phyloP scores from a whole-genome alignment of 2,888 invertebrate species.

The Margaritifera margaritifera region DNA sequence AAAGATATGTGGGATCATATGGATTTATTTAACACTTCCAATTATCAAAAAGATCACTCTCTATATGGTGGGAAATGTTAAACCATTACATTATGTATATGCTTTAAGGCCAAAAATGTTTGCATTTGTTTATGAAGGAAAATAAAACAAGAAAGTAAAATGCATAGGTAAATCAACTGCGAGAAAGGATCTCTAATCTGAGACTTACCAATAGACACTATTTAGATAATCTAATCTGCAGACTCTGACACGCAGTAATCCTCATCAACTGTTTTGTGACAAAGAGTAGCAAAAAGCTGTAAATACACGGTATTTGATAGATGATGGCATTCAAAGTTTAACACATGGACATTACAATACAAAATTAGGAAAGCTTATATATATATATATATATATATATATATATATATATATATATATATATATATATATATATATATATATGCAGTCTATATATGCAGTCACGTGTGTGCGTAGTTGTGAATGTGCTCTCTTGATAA shows the following conservation, averaged over 20 bases:
- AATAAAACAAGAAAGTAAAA: conserved; percentile 20
- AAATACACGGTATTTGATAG: conserved; percentile 15
- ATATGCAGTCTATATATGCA: too few species aligned
- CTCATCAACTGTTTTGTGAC: conserved; percentile 25
- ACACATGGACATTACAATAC: conserved; percentile 22
- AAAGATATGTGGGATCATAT: conserved; percentile 18
- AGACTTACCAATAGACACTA: too few species aligned
- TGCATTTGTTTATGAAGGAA: conserved; percentile 13
- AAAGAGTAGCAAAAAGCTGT: conserved; percentile 20
- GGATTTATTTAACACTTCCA: conserved; percentile 23
- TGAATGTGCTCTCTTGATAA: too few species aligned
- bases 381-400: too few species aligned
- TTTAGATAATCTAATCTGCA: too few species aligned
- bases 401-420: too few species aligned
- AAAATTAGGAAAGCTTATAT: not conserved
- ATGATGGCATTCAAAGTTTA: conserved; percentile 15
- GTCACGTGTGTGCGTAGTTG: too few species aligned
- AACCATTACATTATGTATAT: conserved; percentile 20
- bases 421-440: too few species aligned
- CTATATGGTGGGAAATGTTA: conserved; percentile 18
- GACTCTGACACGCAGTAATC: too few species aligned
- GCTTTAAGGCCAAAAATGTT: conserved; percentile 25
- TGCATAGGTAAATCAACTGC: conserved; percentile 18
- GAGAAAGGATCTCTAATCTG: too few species aligned
- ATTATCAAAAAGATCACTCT: conserved; percentile 22